Evolutionary conservation across 2,888 invertebrate species (phyloP), one percentile per base, ranked within the genome.

Genomic region (Thysanoteuthis rhombus): DNA sequence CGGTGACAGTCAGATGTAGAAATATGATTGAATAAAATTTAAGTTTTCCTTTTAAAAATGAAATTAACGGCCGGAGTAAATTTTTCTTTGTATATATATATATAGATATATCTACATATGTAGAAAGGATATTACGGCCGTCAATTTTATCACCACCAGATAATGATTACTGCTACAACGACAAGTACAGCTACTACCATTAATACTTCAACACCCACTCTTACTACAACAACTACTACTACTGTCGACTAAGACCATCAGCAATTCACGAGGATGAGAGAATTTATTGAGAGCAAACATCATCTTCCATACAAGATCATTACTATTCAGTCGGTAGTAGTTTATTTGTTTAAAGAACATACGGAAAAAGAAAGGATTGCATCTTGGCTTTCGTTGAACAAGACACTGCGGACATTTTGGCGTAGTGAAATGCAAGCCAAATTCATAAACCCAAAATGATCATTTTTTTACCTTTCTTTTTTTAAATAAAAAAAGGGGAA

Each of bases 1-100:
- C 42, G 40, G 92, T 92, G 92, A 92, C 42, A 42, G 92, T n/a
- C 40, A 92, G 92, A 40, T 92, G 92, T 92, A 92, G 92, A 92
- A 75, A 75, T n/a, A 75, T 58, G 58, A n/a, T n/a, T 75, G 12
- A 75, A 75, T 75, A 75, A 75, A 75, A 75, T n/a, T 75, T 75
- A 36, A 75, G 36, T 75, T 75, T 75, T 75, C 75, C 75, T 75
- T n/a, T 12, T 36, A 75, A 36, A 75, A 75, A 75, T 75, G 75
- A n/a, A 75, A 75, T 75, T 75, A n/a, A 75, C 75, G 75, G n/a
- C n/a, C 75, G 75, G n/a, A 36, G n/a, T 75, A n/a, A 36, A 75
- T 75, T 75, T 75, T 75, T 75, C 75, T 75, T 75, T 75, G 75
- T 75, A 75, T 75, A n/a, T 75, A 75, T 75, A n/a, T 75, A n/a